phyloP scores from a whole-genome alignment of 2,113 vertebrate species.

The Orthochromis indermauri region DNA sequence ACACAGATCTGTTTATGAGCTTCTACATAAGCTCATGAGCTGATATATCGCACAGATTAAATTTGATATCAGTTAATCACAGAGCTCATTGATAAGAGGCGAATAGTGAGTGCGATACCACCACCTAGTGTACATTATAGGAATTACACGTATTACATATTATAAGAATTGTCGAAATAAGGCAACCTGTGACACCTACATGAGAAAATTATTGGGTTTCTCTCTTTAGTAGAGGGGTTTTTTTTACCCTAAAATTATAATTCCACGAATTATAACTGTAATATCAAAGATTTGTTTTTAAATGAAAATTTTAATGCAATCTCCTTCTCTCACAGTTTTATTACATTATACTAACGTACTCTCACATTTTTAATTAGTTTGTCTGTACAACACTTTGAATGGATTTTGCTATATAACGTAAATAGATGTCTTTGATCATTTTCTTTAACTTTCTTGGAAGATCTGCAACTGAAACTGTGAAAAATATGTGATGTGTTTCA shows the following conservation, averaged over 20 bases:
- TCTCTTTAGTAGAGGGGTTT: fast-evolving
- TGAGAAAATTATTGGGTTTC: background rate
- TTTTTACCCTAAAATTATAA: background rate
- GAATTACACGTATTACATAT: background rate
- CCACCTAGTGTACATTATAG: background rate
- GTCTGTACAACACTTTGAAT: background rate
- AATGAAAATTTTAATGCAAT: background rate
- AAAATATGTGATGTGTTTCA: background rate
- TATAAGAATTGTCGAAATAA: background rate
- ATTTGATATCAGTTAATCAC: constrained; percentile 11
- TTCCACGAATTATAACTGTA: background rate
- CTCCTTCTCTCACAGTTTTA: background rate
- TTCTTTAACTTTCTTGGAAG: background rate
- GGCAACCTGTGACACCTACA: background rate
- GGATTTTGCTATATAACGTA: background rate
- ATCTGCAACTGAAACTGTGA: background rate
- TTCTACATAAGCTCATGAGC: background rate
- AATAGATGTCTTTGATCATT: background rate
- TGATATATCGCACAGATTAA: constrained; percentile 22
- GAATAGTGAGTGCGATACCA: background rate
- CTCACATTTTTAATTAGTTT: background rate
- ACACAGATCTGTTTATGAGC: constrained; percentile 11
- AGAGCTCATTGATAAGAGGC: background rate
- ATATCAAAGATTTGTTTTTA: background rate
- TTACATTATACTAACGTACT: background rate